Evolutionary conservation across 2,888 invertebrate species (phyloP).

Genomic region (Cerceris rybyensis): DNA sequence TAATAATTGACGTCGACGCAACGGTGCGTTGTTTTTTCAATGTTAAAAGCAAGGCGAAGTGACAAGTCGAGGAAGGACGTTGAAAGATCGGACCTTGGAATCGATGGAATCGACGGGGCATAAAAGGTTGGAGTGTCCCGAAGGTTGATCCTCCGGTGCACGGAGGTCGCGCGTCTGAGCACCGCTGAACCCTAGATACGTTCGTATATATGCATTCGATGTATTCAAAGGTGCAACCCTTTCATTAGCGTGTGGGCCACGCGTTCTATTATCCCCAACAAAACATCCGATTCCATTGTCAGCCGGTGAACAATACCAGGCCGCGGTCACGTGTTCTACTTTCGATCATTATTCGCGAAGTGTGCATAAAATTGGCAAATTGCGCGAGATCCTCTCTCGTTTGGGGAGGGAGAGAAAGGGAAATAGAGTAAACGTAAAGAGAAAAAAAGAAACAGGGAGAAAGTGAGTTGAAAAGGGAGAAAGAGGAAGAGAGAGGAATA

Average conservation of each 20-base stretch:
- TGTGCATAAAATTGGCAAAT: constrained; percentile 78
- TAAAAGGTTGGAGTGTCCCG: neutral
- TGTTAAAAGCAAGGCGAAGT: no score
- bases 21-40: no score
- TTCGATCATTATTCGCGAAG: constrained; percentile 76
- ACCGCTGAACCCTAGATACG: constrained; percentile 60
- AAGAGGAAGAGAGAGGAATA: no score
- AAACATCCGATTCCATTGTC: constrained; percentile 81
- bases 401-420: neutral
- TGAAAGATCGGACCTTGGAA: no score
- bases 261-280: constrained; percentile 79
- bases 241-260: constrained; percentile 81
- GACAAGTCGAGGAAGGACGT: no score
- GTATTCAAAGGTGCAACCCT: constrained; percentile 80
- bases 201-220: constrained; percentile 62
- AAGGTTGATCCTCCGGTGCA: neutral
- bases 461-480: no score
- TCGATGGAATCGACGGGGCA: neutral
- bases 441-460: no score
- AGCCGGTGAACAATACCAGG: constrained; percentile 67
- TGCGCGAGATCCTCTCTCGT: constrained; percentile 64
- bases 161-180: constrained; percentile 37
- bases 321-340: constrained; percentile 77
- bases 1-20: neutral
- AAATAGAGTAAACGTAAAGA: no score